Conservation (phyloP, 2,797 vertebrate species). For the Scomberomorus guttatus region DNA sequence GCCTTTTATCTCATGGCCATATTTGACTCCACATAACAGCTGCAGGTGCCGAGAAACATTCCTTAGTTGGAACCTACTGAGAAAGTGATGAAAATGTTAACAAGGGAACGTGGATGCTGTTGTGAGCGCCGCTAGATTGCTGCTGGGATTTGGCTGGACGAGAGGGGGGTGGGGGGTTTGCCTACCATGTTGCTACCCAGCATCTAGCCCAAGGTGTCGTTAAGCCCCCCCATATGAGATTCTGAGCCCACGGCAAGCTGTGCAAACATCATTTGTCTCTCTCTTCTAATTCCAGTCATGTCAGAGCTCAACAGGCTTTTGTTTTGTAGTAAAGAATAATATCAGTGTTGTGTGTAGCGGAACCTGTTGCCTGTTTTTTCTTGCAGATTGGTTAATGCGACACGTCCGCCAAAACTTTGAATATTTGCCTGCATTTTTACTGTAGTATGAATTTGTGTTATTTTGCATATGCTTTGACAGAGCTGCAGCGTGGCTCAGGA, state of each 20-base stretch:
- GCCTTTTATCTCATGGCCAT: constrained; percentile 61
- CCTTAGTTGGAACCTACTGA: constrained; percentile 51
- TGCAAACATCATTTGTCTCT: constrained; percentile 81
- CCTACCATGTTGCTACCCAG: constrained; percentile 64
- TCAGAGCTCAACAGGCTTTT: constrained; percentile 76
- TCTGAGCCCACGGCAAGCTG: constrained; percentile 76
- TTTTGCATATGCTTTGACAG: constrained; percentile 62
- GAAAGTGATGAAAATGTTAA: constrained; percentile 77
- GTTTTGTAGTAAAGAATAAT: constrained; percentile 51
- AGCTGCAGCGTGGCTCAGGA: constrained; percentile 81
- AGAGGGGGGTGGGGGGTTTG: constrained; percentile 29
- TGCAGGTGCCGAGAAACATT: constrained; percentile 57
- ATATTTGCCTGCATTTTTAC: neutral
- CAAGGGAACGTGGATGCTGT: constrained; percentile 47
- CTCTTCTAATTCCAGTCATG: constrained; percentile 70
- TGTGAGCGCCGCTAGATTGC: constrained; percentile 57
- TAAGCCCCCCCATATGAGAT: constrained; percentile 78
- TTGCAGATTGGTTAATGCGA: neutral
- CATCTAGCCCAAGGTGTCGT: constrained; percentile 67
- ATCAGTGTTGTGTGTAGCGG: constrained; percentile 34
- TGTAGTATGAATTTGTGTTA: neutral
- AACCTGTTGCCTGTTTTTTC: constrained; percentile 22
- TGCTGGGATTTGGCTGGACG: constrained; percentile 61
- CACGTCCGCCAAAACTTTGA: neutral
- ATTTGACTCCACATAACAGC: constrained; percentile 38